Percentiles rank a stretch among this genome's conserved stretches.
These are phyloP conservation scores for Pocillopora verrucosa DNA, from an alignment of 64 coral and sea anemone genomes.

Conservation along the genomic window DNA sequence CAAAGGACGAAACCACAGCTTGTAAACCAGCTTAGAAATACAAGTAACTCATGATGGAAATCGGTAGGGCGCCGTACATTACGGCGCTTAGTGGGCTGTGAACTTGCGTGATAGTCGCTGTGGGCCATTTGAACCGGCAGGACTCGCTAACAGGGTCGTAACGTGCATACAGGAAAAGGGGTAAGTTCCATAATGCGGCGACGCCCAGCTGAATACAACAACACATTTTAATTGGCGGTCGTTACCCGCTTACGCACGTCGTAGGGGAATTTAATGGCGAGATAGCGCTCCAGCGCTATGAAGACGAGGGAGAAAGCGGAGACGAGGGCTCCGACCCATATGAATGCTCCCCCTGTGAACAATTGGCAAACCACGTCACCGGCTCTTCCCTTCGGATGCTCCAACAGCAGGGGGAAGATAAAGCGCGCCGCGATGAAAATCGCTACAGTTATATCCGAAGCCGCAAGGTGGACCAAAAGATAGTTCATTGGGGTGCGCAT, in stretches of 20 bases:
- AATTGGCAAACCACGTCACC: slow-evolving; percentile 35
- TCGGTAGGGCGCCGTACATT: slow-evolving; percentile 25
- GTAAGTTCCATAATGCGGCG: slow-evolving; percentile 23
- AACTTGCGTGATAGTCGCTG: slow-evolving; percentile 4
- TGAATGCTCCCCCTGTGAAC: slow-evolving; percentile 40
- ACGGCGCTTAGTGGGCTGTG: slow-evolving; percentile 21
- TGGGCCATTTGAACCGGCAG: slow-evolving; percentile 38
- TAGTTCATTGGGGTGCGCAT: slow-evolving; percentile 28
- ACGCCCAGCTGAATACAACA: not conserved
- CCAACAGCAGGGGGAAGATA: not conserved
- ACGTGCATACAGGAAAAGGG: slow-evolving; percentile 28
- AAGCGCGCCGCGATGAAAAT: slow-evolving; percentile 20
- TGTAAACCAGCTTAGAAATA: slow-evolving; percentile 48
- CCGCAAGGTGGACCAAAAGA: not conserved
- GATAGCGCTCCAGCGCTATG: slow-evolving; percentile 36
- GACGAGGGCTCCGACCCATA: slow-evolving; percentile 39
- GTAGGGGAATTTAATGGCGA: slow-evolving; percentile 27
- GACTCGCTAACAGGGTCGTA: slow-evolving; percentile 39
- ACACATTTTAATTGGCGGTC: slow-evolving; percentile 13
- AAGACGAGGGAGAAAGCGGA: slow-evolving; percentile 44
- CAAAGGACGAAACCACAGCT: not conserved
- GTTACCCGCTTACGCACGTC: slow-evolving; percentile 10
- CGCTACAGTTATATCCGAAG: slow-evolving; percentile 6
- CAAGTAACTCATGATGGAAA: slow-evolving; percentile 38
- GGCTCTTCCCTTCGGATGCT: slow-evolving; percentile 18